Evolutionary conservation across 2,888 invertebrate species (phyloP).

Genomic region (Leptopilina drosophilae): DNA sequence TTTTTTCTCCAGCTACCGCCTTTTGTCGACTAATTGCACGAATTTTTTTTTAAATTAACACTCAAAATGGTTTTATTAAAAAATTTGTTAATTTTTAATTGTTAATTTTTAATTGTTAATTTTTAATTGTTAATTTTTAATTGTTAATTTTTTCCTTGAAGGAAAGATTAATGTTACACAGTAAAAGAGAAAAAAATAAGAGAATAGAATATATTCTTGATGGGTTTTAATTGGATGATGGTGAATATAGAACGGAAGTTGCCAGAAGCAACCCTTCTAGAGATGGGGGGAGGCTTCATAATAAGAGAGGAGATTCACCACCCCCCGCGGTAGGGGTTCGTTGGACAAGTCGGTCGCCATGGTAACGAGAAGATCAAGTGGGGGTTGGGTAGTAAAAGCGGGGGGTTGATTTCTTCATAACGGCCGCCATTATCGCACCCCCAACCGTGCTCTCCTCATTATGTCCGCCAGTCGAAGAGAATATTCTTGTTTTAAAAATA

Average conservation of each 20-base stretch:
- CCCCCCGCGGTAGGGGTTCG: constrained; percentile 59
- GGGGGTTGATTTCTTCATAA: constrained; percentile 76
- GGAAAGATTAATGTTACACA: not conserved
- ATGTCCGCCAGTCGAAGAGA: constrained; percentile 65
- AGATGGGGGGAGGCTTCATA: constrained; percentile 62
- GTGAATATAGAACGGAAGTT: constrained; percentile 12
- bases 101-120: too few species aligned
- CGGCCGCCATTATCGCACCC: constrained; percentile 75
- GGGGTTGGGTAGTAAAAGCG: constrained; percentile 56
- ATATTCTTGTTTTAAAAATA: constrained; percentile 74
- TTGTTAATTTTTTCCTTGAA: too few species aligned
- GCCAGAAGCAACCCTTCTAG: constrained; percentile 64
- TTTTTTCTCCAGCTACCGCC: constrained; percentile 9
- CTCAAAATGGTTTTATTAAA: too few species aligned
- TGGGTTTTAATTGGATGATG: constrained; percentile 7
- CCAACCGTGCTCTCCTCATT: constrained; percentile 67
- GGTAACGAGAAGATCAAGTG: constrained; percentile 68
- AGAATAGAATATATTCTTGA: not conserved
- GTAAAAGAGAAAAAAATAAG: not conserved
- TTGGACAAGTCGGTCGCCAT: constrained; percentile 74
- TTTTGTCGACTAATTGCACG: constrained; percentile 45
- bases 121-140: too few species aligned
- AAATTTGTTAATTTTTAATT: too few species aligned
- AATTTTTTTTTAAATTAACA: not conserved
- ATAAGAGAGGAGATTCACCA: constrained; percentile 63